Base-by-base conservation (phyloP, 1,140 invertebrate genomes). In the Sitodiplosis mosellana region DNA sequence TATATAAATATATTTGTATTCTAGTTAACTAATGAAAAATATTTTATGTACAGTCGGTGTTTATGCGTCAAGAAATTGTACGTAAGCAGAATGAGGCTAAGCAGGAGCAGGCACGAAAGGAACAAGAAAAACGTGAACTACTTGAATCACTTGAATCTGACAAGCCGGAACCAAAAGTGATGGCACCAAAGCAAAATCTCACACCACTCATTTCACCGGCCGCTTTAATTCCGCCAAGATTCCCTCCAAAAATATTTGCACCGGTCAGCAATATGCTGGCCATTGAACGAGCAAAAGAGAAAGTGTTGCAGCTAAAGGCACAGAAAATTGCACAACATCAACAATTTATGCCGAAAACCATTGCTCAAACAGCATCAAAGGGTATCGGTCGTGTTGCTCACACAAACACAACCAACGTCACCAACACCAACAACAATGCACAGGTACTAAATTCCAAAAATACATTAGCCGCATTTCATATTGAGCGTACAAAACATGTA, bases 301-400 rank as follows among this genome's bases (percentile, higher is more conserved):
- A 71, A 49, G 66, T 76, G 18, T 59, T 67, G 17, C 67, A 71
- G 49, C 52, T 71, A 21, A 60, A 56, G 33, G 61, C 64, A 2
- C 46, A 59, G 2, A 70, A 69, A 46, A 59, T 57, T 36, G 55
- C 56, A 11, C 5, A 19, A 10, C 42, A 42, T 20, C 21, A 49
- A 42, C 22, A 18, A 6, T 47, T 52, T 7, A 55, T 68, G 5
- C 55, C 52, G 11, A 73, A 71, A 51, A 84, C 81, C 2, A 57
- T 68, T 11, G 70, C 76, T 3, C 80, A 83, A 61, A 83, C 80
- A 1, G 64, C 74, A 3, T 61, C 69, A 21, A 87, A 84, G 64
- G 73, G 76, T 14, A 60, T 64, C 34, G 65, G 69, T 27, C 69
- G 83, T 48, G 66, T 83, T 20, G 83, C 85, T 15, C 85, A 88